These are phyloP conservation scores for Bombus difficillimus DNA, from an alignment of 1,140 invertebrate genomes.

Conservation along the genomic window DNA sequence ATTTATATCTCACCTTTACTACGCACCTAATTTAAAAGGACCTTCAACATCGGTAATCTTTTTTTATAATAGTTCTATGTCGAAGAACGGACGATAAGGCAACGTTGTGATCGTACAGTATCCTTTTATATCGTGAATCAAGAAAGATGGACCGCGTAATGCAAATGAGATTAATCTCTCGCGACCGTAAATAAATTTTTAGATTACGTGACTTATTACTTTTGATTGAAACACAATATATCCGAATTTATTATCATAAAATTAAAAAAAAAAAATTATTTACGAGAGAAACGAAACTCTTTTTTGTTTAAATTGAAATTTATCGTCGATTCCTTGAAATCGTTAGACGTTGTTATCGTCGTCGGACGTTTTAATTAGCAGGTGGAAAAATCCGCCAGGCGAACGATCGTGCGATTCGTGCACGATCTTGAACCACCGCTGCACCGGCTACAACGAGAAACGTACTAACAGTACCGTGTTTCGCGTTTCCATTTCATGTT, in stretches of 20 bases:
- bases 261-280: not conserved
- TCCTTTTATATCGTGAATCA: not conserved
- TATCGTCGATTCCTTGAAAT: not conserved
- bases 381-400: not conserved
- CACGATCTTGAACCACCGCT: not conserved
- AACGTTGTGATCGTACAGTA: not conserved
- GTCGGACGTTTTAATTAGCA: too few relatives aligned
- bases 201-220: too few relatives aligned
- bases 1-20: constrained; percentile 17
- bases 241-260: not conserved
- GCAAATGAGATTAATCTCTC: not conserved
- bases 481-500: constrained; percentile 59
- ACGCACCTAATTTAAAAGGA: not conserved
- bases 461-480: constrained; percentile 66
- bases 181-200: not conserved
- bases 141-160: too few relatives aligned
- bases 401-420: not conserved
- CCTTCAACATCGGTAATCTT: too few relatives aligned
- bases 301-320: not conserved
- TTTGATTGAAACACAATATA: accelerated
- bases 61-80: not conserved
- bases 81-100: not conserved
- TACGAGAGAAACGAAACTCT: not conserved
- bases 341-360: not conserved
- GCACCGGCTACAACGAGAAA: constrained; percentile 1